Base-by-base conservation (phyloP, 2,113 vertebrate species). In the Acanthisitta chloris region DNA sequence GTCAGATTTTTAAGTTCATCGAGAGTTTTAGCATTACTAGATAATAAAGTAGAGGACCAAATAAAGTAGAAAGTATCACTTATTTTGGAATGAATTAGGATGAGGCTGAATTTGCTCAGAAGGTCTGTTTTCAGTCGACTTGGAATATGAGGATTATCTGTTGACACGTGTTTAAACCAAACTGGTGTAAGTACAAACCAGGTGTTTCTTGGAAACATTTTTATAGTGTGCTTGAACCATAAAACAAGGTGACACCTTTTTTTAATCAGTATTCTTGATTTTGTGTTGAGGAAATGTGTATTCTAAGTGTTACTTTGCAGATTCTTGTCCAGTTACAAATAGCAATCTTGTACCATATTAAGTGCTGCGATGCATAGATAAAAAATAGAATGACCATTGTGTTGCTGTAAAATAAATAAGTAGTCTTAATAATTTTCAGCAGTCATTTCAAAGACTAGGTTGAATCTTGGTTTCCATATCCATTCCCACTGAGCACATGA, bases 81-180 rank as follows among this genome's bases (percentile, higher is more conserved):
- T 86, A 52, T 71, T 95, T 92, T 23, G 69, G 61, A 89, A 65
- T 77, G 19, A 76, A 26, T 72, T 76, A 0, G 3, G 2, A 23
- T 48, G 34, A 88, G n/a, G 36, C 45, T 8, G 9, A 86, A 61
- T 89, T 87, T 89, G n/a, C 62, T 92, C 73, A 38, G 78, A 88
- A 82, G 36, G 17, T 81, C 77, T 91, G 65, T 69, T 96, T 95
- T 72, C 34, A 91, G 62, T 94, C 9, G 4, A 45, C 48, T 65
- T 85, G 45, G 45, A 91, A 58, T 49, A 70, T 54, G 38, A 64
- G 84, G 74, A 72, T 87, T 95, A 70, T 87, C 54, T 95, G 66
- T 85, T 95, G 89, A 96, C 78, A 72, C 2, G 9, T 78, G 25
- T 92, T 92, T 95, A 92, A 94, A 79, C 45, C 66, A 85, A 36